Percentiles rank a stretch among this genome's conserved stretches.
Conservation (phyloP, 2,113 vertebrate genomes). For the Origma solitaria region DNA sequence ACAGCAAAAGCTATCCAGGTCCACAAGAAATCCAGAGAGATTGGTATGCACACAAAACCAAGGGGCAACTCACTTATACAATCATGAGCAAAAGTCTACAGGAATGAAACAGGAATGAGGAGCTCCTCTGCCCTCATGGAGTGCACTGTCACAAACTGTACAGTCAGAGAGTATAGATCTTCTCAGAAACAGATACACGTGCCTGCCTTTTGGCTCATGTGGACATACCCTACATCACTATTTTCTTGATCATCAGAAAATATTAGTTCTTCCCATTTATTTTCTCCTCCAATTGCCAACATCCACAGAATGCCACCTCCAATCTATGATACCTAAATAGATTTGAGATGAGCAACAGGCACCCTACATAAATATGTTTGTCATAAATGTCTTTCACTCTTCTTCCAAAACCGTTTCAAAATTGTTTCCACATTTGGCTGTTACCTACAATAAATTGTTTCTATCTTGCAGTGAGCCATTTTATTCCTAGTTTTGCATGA, state of each 20-base stretch:
- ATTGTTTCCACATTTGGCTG: neutral
- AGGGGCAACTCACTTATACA: neutral
- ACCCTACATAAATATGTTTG: neutral
- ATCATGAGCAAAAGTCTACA: accelerated
- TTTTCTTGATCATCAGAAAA: neutral
- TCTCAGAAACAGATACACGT: neutral
- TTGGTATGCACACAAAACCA: no score
- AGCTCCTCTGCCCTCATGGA: neutral
- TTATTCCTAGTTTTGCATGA: neutral
- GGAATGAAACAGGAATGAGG: neutral
- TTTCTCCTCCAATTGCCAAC: neutral
- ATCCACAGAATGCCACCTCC: neutral
- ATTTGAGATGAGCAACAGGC: neutral
- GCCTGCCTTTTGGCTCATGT: neutral
- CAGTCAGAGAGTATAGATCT: neutral
- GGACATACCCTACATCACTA: neutral
- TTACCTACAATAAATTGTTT: neutral
- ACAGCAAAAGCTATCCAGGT: neutral
- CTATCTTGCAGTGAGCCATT: neutral
- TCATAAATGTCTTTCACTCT: neutral
- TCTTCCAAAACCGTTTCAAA: neutral
- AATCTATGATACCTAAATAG: neutral
- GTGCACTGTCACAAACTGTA: neutral
- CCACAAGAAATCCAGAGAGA: neutral
- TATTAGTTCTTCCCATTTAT: neutral